A percentile compares a stretch with the other conserved stretches of the same genome.
phyloP scores from a whole-genome alignment of 2,113 vertebrate species.

The Stomatorhinus ivindoensis region DNA sequence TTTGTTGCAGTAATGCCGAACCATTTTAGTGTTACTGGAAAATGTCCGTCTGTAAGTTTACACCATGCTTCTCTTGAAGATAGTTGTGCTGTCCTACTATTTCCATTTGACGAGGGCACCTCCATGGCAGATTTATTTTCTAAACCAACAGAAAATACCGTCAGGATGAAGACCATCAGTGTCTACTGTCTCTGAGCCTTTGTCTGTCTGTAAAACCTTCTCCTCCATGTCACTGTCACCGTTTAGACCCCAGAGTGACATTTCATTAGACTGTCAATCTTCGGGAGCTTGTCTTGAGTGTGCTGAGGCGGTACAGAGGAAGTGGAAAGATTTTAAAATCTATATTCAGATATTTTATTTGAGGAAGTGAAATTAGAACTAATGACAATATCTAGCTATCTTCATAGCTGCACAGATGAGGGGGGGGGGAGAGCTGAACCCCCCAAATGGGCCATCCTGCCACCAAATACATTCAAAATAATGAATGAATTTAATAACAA shows the following conservation, averaged over 20 bases:
- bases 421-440: neutral
- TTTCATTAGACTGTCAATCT: neutral
- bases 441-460: neutral
- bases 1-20: neutral
- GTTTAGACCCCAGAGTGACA: neutral
- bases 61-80: neutral
- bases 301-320: neutral
- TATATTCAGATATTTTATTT: neutral
- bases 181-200: neutral
- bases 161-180: neutral
- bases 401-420: neutral
- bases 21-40: neutral
- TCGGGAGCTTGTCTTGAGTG: neutral
- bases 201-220: neutral
- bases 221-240: neutral
- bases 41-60: neutral
- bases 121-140: neutral
- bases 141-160: neutral
- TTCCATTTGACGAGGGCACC: neutral
- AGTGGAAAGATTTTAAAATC: neutral
- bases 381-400: neutral
- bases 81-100: neutral
- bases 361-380: neutral
- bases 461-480: neutral
- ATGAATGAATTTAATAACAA: neutral